phyloP scores from a whole-genome alignment of 2,113 vertebrate species.

The Pachycephala philippinensis region DNA sequence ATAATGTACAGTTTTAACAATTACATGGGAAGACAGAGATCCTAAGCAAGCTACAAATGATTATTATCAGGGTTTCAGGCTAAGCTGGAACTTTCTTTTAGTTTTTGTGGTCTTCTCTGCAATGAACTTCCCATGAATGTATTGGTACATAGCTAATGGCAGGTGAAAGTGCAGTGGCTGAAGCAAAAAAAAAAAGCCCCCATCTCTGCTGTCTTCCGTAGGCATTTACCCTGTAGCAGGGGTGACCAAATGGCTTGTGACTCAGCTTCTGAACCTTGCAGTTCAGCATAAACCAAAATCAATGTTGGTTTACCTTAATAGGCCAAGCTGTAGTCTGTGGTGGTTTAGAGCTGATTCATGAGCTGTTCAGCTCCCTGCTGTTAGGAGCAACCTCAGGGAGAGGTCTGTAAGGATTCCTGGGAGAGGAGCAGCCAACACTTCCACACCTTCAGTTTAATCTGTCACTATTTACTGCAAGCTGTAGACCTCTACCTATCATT shows the following conservation, averaged over 20 bases:
- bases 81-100: neutral
- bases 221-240: neutral
- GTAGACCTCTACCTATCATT: neutral
- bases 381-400: neutral
- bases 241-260: neutral
- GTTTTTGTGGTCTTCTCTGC: neutral
- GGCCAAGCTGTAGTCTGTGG: neutral
- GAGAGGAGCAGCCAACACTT: neutral
- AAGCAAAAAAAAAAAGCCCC: neutral
- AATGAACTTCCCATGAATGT: neutral
- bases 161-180: neutral
- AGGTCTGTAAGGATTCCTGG: neutral
- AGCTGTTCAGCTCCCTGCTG: neutral
- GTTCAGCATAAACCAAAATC: slow-evolving; percentile 40
- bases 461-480: neutral
- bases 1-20: neutral
- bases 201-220: neutral
- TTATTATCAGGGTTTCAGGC: neutral
- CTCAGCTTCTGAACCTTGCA: neutral
- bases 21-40: neutral
- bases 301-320: slow-evolving; percentile 45
- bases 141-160: neutral
- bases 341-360: slow-evolving; percentile 30
- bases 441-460: neutral
- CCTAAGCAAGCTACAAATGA: neutral